A percentile compares a stretch with the other conserved stretches of the same genome.
These are phyloP conservation scores for Ceratina calcarata DNA, from an alignment of 1,140 invertebrate species.

Conservation along the genomic window DNA sequence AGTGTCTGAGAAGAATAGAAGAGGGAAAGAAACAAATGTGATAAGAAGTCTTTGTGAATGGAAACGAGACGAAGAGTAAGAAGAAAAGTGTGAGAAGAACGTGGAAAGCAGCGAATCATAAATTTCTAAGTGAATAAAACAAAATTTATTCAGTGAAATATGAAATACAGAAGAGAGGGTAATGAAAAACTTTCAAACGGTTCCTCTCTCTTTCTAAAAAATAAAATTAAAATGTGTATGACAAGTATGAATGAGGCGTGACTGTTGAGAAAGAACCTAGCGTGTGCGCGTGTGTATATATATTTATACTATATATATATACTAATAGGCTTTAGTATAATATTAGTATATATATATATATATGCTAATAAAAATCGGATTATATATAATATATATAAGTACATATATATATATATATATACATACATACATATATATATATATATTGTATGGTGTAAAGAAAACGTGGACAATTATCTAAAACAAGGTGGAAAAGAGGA, in stretches of 20 bases:
- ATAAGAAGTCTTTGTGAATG: slow-evolving; percentile 78
- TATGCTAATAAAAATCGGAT: slow-evolving; percentile 70
- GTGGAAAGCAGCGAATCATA: slow-evolving; percentile 36
- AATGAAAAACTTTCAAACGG: slow-evolving; percentile 39
- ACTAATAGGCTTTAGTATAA: too few species aligned
- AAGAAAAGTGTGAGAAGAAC: slow-evolving; percentile 47
- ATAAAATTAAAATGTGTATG: too few species aligned
- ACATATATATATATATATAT: too few species aligned
- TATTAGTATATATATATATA: slow-evolving; percentile 68
- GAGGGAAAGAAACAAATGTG: slow-evolving; percentile 76
- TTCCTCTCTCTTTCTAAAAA: too few species aligned
- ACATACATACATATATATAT: slow-evolving; percentile 37
- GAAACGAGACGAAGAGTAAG: slow-evolving; percentile 69
- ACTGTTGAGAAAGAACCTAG: slow-evolving; percentile 68
- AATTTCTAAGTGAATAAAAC: slow-evolving; percentile 62
- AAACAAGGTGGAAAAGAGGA: slow-evolving; percentile 10
- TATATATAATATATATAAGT: slow-evolving; percentile 70
- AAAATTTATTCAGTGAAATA: slow-evolving; percentile 61
- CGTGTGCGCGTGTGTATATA: slow-evolving; percentile 75
- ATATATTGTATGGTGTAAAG: slow-evolving; percentile 73
- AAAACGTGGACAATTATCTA: slow-evolving; percentile 64
- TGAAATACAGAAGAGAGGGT: slow-evolving; percentile 39
- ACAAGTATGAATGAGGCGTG: slow-evolving; percentile 68
- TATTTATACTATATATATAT: slow-evolving; percentile 74
- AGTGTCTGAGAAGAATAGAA: slow-evolving; percentile 73